These are phyloP conservation scores for Poecilobothrus nobilitatus DNA, from an alignment of 2,888 invertebrate genomes.

Conservation along the genomic window DNA sequence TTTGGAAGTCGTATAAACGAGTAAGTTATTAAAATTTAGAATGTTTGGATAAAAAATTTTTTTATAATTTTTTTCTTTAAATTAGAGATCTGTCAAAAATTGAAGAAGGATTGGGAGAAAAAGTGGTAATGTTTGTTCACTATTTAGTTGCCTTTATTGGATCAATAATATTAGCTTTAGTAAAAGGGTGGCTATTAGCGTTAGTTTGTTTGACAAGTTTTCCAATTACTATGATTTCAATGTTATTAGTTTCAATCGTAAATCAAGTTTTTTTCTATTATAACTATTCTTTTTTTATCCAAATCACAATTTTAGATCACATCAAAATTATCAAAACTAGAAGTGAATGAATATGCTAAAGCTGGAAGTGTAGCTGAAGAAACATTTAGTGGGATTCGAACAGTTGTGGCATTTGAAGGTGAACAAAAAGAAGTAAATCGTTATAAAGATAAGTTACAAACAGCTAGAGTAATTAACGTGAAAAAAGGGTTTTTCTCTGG, in stretches of 20 bases:
- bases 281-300: neutral
- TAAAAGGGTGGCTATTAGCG: constrained; percentile 73
- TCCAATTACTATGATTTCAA: constrained; percentile 58
- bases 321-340: constrained; percentile 55
- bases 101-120: constrained; percentile 78
- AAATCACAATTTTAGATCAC: constrained; percentile 48
- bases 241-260: constrained; percentile 57
- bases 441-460: constrained; percentile 53
- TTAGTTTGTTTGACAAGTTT: constrained; percentile 64
- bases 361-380: constrained; percentile 73
- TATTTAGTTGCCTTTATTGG: constrained; percentile 60
- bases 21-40: constrained; percentile 46
- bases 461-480: constrained; percentile 59
- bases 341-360: constrained; percentile 62
- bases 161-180: constrained; percentile 61
- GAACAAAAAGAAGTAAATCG: constrained; percentile 59
- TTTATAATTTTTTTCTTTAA: neutral
- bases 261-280: constrained; percentile 26
- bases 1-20: constrained; percentile 66
- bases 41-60: constrained; percentile 10
- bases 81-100: constrained; percentile 63
- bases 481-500: constrained; percentile 60
- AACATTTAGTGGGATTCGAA: constrained; percentile 62
- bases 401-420: constrained; percentile 72
- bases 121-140: constrained; percentile 63